phyloP scores from a whole-genome alignment of 2,797 vertebrate species.

The Chaetophractus vellerosus region DNA sequence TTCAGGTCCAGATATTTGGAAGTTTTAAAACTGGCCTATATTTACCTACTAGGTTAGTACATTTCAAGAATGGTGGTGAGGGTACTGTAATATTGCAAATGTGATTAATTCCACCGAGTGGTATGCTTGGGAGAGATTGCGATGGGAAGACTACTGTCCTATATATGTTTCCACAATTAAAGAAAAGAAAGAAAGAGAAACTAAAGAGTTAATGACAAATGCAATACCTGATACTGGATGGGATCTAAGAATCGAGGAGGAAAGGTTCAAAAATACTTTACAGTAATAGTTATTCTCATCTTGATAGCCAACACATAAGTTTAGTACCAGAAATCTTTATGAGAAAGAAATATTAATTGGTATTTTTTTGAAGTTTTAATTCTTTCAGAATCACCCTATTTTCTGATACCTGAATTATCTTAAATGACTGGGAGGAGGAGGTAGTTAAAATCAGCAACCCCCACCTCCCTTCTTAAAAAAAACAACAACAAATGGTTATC shows the following conservation, averaged over 20 bases:
- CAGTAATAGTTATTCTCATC: not conserved
- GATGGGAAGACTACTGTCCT: no score
- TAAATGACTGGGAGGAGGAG: not conserved
- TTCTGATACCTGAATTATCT: not conserved
- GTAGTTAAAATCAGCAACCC: not conserved
- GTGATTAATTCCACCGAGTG: no score
- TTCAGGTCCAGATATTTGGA: slow-evolving; percentile 98
- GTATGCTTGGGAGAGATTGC: no score
- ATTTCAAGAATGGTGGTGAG: not conserved
- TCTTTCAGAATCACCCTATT: not conserved
- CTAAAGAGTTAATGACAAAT: no score
- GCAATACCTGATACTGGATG: no score
- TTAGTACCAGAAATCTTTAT: not conserved
- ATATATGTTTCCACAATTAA: no score
- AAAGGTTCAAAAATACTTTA: not conserved
- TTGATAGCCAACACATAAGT: not conserved
- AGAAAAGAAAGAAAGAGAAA: no score
- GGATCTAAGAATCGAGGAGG: no score
- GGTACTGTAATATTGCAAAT: no score
- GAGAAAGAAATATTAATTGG: not conserved
- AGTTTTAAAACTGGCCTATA: slow-evolving; percentile 99
- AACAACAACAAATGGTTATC: no score
- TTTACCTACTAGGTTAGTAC: slow-evolving; percentile 97
- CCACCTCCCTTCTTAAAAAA: not conserved
- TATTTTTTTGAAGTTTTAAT: not conserved